Evolutionary conservation across 2,113 vertebrate species (phyloP), one percentile per base, ranked within the genome.

Genomic region (Seriola rivoliana): DNA sequence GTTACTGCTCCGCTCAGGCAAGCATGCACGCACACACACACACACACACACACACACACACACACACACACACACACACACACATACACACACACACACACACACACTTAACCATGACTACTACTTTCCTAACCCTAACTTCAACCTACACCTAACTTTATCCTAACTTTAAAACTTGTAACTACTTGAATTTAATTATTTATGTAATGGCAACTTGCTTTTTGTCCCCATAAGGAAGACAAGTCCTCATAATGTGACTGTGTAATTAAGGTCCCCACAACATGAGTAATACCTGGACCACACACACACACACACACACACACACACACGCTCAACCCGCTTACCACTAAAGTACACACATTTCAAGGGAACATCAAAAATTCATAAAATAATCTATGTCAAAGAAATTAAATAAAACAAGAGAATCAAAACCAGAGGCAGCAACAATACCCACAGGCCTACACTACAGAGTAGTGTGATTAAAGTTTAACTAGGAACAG

Each of bases 401-500:
- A 54, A 50, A 55, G 38, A 73, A 85, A 91, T 85, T 72, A 84
- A 91, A 86, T 85, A 88, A 85, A 89, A 86, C 71, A 89, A 57
- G 66, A 88, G 75, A 80, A 82, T 85, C 60, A 82, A 90, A 89
- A 69, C 23, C 68, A 82, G 80, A 87, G 60, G 73, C 80, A 69
- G 74, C 66, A 71, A 66, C 80, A 89, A 91, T 54, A n/a, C 75
- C 69, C 82, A 74, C 19, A 25, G 25, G 72, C 32, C 73, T 63
- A 36, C 46, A 78, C 54, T 10, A 32, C 16, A 54, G 54, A 69
- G 76, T 19, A 34, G 38, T 32, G 60, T 75, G 78, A 91, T 93
- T 88, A 92, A 92, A 91, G 55, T 89, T 92, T 89, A 93, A 93
- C 85, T 1, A 82, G 73, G 68, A 91, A 66, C 89, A 89, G 84